These are phyloP conservation scores for Phenganax marumi DNA, from an alignment of 92 coral and sea anemone genomes.

Conservation along the genomic window DNA sequence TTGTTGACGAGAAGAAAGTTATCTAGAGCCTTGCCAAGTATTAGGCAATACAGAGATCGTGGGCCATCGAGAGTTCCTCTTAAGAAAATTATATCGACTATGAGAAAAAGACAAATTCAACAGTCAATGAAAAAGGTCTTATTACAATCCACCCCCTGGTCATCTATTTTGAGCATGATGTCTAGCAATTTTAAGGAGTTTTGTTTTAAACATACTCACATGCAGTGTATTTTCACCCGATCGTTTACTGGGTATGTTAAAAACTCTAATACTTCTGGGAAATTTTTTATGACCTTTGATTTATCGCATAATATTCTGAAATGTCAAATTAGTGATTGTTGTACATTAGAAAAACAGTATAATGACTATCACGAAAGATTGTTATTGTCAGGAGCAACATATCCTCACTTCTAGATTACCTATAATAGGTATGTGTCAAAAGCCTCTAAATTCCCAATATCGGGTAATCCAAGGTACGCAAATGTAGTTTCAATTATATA, in stretches of 20 bases:
- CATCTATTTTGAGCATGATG: constrained; percentile 33
- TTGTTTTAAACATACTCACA: constrained; percentile 42
- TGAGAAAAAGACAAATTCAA: constrained; percentile 48
- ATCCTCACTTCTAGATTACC: too few relatives aligned
- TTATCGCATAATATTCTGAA: neutral
- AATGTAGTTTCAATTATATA: too few relatives aligned
- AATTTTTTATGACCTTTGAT: neutral
- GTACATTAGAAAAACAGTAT: constrained; percentile 28
- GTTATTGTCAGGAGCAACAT: constrained; percentile 54
- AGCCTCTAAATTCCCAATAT: too few relatives aligned
- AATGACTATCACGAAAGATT: constrained; percentile 45
- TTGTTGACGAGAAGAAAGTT: constrained; percentile 37
- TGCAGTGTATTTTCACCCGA: constrained; percentile 41
- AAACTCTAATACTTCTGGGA: neutral
- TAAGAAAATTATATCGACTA: constrained; percentile 37
- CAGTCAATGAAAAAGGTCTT: constrained; percentile 28
- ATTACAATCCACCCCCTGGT: constrained; percentile 46
- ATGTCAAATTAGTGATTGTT: too few relatives aligned
- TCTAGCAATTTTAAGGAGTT: constrained; percentile 43
- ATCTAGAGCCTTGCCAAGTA: constrained; percentile 27
- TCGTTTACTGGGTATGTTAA: neutral
- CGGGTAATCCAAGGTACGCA: too few relatives aligned
- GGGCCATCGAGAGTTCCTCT: constrained; percentile 65
- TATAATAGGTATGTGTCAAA: too few relatives aligned
- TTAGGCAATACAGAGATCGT: constrained; percentile 44